These are phyloP conservation scores for Monochamus saltuarius DNA, from an alignment of 1,140 invertebrate genomes.

Conservation along the genomic window DNA sequence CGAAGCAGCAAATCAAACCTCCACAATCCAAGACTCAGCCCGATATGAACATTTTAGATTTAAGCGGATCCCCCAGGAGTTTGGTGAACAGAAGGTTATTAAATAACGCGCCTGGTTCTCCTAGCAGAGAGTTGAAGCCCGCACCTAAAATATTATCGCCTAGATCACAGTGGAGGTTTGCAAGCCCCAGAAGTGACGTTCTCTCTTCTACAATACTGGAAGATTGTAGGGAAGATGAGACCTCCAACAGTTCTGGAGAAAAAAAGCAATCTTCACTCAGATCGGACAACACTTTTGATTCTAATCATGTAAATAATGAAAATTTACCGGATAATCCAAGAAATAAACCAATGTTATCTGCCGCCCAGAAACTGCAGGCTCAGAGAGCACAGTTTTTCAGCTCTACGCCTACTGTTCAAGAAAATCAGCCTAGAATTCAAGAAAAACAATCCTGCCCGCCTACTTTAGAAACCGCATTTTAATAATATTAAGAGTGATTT, in stretches of 20 bases:
- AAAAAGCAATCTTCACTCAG: constrained; percentile 30
- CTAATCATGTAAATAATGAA: constrained; percentile 18
- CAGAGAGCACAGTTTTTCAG: constrained; percentile 58
- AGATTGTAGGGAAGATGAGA: constrained; percentile 72
- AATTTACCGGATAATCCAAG: constrained; percentile 12
- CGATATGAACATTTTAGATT: constrained; percentile 60
- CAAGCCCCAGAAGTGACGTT: constrained; percentile 74
- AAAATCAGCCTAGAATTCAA: constrained; percentile 34
- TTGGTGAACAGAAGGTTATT: constrained; percentile 62
- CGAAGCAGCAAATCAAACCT: constrained; percentile 58
- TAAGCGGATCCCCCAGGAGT: constrained; percentile 66
- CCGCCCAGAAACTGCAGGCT: constrained; percentile 57
- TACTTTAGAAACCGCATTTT: constrained; percentile 63
- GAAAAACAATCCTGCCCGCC: constrained; percentile 48
- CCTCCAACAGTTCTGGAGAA: constrained; percentile 56
- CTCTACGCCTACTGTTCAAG: constrained; percentile 36
- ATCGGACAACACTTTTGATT: constrained; percentile 20
- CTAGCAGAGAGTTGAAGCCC: constrained; percentile 56
- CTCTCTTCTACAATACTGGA: constrained; percentile 84
- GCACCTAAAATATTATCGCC: constrained; percentile 68
- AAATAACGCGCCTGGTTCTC: constrained; percentile 55
- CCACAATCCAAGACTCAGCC: constrained; percentile 45
- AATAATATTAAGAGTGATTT: constrained; percentile 43
- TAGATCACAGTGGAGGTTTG: constrained; percentile 69
- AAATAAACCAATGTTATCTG: constrained; percentile 42